Conservation (phyloP, 2,113 vertebrate genomes). For the Laticauda colubrina region DNA sequence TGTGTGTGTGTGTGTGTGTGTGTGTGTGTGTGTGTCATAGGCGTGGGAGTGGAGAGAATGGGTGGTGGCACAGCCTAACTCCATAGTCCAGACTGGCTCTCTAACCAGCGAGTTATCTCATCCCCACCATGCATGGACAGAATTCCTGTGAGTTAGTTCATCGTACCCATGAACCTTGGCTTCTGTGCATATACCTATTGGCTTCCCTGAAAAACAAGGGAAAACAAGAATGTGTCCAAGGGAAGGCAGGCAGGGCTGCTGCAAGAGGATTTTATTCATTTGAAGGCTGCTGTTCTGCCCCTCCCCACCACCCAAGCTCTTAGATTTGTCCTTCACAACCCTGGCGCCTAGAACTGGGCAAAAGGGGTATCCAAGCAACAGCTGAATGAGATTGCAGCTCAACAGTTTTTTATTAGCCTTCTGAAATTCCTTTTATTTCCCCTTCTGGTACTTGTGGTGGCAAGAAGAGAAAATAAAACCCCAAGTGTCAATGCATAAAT, state of each 20-base stretch:
- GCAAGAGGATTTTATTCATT: not conserved
- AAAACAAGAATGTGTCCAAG: not conserved
- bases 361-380: slow-evolving; percentile 26
- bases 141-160: not conserved
- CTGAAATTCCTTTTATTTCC: not conserved
- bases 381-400: slow-evolving; percentile 7
- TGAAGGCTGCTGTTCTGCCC: not conserved
- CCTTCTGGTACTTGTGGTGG: too few relatives aligned
- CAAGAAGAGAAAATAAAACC: not conserved
- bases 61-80: too few relatives aligned
- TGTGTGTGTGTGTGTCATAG: slow-evolving; percentile 11
- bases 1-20: too few relatives aligned
- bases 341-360: not conserved
- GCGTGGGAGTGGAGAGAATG: slow-evolving; percentile 2
- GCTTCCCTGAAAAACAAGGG: not conserved
- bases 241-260: not conserved
- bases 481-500: too few relatives aligned
- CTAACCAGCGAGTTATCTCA: not conserved
- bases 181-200: not conserved
- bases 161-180: not conserved
- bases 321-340: not conserved
- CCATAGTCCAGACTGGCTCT: not conserved
- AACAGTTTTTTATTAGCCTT: slow-evolving; percentile 1
- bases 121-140: not conserved
- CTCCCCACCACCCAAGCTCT: not conserved